A percentile compares a stretch with the other conserved stretches of the same genome.
Evolutionary conservation across 1,140 invertebrate species (phyloP).

Genomic region (Drosophila varians): DNA sequence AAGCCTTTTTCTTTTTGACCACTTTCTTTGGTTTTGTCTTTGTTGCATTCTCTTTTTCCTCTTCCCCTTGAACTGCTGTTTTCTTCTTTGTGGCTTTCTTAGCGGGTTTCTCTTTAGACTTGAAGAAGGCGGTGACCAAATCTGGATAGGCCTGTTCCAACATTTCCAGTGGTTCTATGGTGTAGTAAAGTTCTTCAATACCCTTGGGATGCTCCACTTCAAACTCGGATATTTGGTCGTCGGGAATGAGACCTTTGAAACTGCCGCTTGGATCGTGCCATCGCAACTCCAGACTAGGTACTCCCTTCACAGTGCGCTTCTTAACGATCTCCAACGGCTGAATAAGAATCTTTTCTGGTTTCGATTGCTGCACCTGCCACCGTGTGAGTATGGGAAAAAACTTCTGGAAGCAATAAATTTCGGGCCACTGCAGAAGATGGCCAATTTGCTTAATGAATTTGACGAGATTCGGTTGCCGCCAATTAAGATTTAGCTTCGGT

Average conservation of each 20-base stretch:
- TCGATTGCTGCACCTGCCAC: slow-evolving; percentile 85
- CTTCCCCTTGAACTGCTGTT: slow-evolving; percentile 70
- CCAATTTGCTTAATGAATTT: slow-evolving; percentile 89
- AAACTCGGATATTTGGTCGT: slow-evolving; percentile 84
- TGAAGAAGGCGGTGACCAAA: slow-evolving; percentile 86
- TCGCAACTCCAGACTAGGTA: slow-evolving; percentile 88
- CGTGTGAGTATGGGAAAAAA: slow-evolving; percentile 90
- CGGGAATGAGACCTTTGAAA: slow-evolving; percentile 86
- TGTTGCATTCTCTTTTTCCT: slow-evolving; percentile 19
- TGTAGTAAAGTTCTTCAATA: slow-evolving; percentile 85
- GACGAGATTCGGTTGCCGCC: slow-evolving; percentile 88
- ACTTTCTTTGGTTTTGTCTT: slow-evolving; percentile 21
- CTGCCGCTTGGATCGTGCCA: slow-evolving; percentile 86
- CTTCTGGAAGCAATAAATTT: slow-evolving; percentile 90
- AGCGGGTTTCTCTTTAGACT: slow-evolving; percentile 84
- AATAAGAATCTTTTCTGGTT: slow-evolving; percentile 27
- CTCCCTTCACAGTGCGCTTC: slow-evolving; percentile 80
- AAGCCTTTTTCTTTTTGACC: slow-evolving; percentile 46
- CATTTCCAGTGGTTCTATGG: slow-evolving; percentile 88
- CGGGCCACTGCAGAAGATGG: slow-evolving; percentile 89
- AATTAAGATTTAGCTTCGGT: slow-evolving; percentile 85
- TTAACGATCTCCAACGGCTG: slow-evolving; percentile 86
- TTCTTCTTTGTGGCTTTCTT: slow-evolving; percentile 83
- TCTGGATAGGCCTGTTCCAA: slow-evolving; percentile 88
- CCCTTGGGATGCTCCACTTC: slow-evolving; percentile 83